These are phyloP conservation scores for Rhagologus leucostigma DNA, from an alignment of 2,113 vertebrate species.

Conservation along the genomic window DNA sequence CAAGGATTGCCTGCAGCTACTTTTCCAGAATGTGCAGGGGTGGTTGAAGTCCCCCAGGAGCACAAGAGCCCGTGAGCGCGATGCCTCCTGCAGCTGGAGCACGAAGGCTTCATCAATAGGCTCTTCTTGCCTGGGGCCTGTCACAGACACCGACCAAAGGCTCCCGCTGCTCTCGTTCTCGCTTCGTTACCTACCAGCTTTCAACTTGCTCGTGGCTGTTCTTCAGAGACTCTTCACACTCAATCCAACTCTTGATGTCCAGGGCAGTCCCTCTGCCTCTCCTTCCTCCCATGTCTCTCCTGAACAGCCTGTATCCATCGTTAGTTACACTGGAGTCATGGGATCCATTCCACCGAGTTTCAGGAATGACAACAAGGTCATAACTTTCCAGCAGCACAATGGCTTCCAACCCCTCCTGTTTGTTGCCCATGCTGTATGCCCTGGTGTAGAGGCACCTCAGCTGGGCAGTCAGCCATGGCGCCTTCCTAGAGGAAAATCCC, in stretches of 20 bases:
- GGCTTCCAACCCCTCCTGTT: background rate
- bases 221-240: background rate
- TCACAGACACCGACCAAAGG: background rate
- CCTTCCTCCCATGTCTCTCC: background rate
- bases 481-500: background rate
- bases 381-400: background rate
- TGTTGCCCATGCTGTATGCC: background rate
- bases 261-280: background rate
- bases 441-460: background rate
- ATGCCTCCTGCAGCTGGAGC: too few relatives aligned
- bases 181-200: too few relatives aligned
- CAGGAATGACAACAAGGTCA: background rate
- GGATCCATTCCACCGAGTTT: background rate
- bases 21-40: too few relatives aligned
- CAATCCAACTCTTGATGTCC: too few relatives aligned
- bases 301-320: background rate
- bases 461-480: background rate
- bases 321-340: background rate
- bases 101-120: too few relatives aligned
- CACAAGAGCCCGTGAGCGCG: too few relatives aligned
- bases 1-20: too few relatives aligned
- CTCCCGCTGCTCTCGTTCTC: background rate
- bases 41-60: too few relatives aligned
- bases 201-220: background rate
- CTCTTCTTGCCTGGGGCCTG: too few relatives aligned